These are phyloP conservation scores for Eulithis prunata DNA, from an alignment of 2,888 invertebrate genomes.

Conservation along the genomic window DNA sequence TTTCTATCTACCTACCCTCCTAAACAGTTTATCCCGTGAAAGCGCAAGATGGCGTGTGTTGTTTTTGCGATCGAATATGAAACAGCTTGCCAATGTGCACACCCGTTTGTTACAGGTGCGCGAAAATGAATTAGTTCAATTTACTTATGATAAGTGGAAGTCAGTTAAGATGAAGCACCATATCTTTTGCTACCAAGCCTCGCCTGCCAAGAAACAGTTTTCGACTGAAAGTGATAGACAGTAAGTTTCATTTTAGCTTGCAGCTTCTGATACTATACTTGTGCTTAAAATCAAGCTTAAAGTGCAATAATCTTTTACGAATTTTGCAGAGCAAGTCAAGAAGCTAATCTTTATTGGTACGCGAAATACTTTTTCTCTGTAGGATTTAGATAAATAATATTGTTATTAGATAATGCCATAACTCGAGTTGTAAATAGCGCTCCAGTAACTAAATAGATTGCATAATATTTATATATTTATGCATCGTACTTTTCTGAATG, in stretches of 20 bases:
- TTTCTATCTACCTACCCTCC: too few species aligned
- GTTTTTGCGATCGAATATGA: too few species aligned
- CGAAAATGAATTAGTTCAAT: constrained; percentile 92
- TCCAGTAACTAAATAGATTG: constrained; percentile 15
- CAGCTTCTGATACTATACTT: constrained; percentile 15
- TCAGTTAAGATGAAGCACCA: constrained; percentile 94
- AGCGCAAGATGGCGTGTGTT: too few species aligned
- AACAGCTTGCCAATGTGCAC: too few species aligned
- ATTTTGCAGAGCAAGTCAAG: constrained; percentile 82
- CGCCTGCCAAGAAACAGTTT: constrained; percentile 92
- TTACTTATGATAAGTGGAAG: constrained; percentile 93
- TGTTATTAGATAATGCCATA: constrained; percentile 17
- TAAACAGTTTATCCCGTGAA: too few species aligned
- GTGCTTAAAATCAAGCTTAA: constrained; percentile 39
- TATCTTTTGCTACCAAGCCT: constrained; percentile 94
- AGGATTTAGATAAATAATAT: constrained; percentile 35
- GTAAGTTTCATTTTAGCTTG: constrained; percentile 59
- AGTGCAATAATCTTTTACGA: constrained; percentile 46
- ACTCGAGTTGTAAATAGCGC: neutral
- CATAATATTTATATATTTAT: constrained; percentile 8
- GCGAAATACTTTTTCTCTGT: constrained; percentile 52
- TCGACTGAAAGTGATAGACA: constrained; percentile 89
- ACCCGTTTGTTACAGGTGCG: constrained; percentile 82
- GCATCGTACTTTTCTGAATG: constrained; percentile 6
- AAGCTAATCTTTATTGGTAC: constrained; percentile 79